phyloP scores from a whole-genome alignment of 2,113 vertebrate genomes.

The Trematocara marginatum region DNA sequence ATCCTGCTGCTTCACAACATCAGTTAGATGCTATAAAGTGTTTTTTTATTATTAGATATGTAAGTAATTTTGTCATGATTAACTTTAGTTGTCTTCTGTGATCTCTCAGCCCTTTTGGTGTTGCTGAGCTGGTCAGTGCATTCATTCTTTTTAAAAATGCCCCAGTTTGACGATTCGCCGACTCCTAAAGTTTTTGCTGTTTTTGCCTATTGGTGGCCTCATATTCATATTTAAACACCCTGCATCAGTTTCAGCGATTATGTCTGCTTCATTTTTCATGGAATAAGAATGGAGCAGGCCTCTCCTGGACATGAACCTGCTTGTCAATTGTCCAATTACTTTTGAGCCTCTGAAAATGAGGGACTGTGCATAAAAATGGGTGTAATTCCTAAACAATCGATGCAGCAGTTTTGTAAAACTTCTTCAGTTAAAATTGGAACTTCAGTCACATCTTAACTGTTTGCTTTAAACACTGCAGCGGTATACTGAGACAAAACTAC shows the following conservation, averaged over 20 bases:
- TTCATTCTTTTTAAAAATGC: background rate
- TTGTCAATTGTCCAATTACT: background rate
- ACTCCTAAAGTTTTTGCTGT: background rate
- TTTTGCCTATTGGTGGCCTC: background rate
- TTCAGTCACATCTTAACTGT: background rate
- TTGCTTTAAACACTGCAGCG: background rate
- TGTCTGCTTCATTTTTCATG: background rate
- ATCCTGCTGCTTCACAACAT: background rate
- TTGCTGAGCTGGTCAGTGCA: background rate
- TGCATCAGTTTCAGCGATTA: background rate
- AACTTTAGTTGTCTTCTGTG: background rate
- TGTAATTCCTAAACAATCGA: background rate
- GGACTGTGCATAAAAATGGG: background rate
- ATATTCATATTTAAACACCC: background rate
- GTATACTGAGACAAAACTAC: background rate
- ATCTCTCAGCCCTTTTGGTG: background rate
- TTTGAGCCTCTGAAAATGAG: background rate
- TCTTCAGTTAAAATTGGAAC: background rate
- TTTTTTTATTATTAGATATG: background rate
- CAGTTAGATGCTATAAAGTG: background rate
- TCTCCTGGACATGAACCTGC: background rate
- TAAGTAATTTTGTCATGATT: background rate
- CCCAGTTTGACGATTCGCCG: accelerated
- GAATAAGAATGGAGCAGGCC: background rate
- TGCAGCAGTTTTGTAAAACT: background rate